Percentiles rank a stretch among this genome's conserved stretches.
These are phyloP conservation scores for Potamarius usumacintae DNA, from an alignment of 2,113 vertebrate species.

Conservation along the genomic window DNA sequence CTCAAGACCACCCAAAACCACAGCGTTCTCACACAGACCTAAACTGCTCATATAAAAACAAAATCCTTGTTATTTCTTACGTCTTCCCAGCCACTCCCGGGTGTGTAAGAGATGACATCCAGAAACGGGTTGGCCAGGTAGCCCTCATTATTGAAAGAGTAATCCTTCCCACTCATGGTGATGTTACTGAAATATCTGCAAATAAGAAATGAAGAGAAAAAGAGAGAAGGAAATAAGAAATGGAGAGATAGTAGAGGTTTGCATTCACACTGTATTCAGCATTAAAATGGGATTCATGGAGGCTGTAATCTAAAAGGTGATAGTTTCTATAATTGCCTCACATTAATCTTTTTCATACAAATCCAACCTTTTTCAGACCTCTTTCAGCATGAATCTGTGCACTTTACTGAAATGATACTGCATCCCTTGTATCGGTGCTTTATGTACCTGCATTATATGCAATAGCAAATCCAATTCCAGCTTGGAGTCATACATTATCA, in stretches of 20 bases:
- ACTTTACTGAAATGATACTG: background rate
- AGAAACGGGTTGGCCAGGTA: conserved; percentile 91
- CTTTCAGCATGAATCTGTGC: background rate
- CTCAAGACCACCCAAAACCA: background rate
- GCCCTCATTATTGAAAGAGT: conserved; percentile 89
- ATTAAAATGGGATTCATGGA: background rate
- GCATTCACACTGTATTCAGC: conserved; percentile 12
- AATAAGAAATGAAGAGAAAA: conserved; percentile 26
- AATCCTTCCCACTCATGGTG: conserved; percentile 88
- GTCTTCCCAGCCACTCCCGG: conserved; percentile 91
- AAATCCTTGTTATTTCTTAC: conserved; percentile 72
- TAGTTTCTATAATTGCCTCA: conserved; percentile 38
- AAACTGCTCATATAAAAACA: conserved; percentile 13
- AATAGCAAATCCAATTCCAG: background rate
- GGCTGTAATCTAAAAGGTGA: conserved; percentile 25
- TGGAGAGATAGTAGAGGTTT: background rate
- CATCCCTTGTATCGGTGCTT: background rate
- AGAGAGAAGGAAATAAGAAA: conserved; percentile 17
- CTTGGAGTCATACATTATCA: background rate
- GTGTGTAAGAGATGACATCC: conserved; percentile 89
- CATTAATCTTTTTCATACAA: conserved; percentile 33
- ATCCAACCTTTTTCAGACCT: conserved; percentile 32
- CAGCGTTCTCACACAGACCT: conserved; percentile 9
- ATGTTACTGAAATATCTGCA: conserved; percentile 93
- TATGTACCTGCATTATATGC: background rate